These are phyloP conservation scores for Phalacrocorax pelagicus DNA, from an alignment of 2,113 vertebrate species.

Conservation along the genomic window DNA sequence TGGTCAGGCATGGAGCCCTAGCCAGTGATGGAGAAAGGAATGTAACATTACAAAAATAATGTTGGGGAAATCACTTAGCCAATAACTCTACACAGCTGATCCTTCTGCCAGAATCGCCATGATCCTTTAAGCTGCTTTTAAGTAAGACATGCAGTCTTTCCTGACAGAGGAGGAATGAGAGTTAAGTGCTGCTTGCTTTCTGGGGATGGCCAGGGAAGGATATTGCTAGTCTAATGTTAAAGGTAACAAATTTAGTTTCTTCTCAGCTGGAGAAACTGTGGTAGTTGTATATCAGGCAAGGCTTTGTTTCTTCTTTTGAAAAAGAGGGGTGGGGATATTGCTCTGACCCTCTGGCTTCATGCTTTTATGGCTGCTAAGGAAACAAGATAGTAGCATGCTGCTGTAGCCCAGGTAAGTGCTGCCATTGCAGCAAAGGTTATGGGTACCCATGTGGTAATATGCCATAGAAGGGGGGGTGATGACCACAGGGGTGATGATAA, in stretches of 20 bases:
- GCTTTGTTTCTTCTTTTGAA: background rate
- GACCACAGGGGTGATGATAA: background rate
- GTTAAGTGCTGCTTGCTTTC: background rate
- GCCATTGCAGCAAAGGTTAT: background rate
- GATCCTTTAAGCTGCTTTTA: background rate
- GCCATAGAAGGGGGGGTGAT: fast-evolving
- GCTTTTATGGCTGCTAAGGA: background rate
- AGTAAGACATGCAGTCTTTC: background rate
- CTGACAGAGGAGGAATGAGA: background rate
- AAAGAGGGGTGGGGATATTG: background rate
- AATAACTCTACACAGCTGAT: background rate
- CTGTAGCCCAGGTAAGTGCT: background rate
- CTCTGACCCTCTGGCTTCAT: background rate
- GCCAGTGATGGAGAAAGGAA: background rate
- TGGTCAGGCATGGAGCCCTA: background rate
- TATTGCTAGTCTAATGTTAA: background rate
- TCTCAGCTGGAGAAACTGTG: background rate
- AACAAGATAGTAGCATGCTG: fast-evolving
- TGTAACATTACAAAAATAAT: background rate
- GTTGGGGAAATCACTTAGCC: background rate
- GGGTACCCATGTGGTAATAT: background rate
- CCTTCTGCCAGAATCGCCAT: background rate
- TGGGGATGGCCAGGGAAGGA: background rate
- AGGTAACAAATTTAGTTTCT: background rate
- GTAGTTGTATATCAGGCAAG: background rate